These are phyloP conservation scores for Myodes glareolus DNA, from an alignment of 2,113 vertebrate species.

Conservation along the genomic window DNA sequence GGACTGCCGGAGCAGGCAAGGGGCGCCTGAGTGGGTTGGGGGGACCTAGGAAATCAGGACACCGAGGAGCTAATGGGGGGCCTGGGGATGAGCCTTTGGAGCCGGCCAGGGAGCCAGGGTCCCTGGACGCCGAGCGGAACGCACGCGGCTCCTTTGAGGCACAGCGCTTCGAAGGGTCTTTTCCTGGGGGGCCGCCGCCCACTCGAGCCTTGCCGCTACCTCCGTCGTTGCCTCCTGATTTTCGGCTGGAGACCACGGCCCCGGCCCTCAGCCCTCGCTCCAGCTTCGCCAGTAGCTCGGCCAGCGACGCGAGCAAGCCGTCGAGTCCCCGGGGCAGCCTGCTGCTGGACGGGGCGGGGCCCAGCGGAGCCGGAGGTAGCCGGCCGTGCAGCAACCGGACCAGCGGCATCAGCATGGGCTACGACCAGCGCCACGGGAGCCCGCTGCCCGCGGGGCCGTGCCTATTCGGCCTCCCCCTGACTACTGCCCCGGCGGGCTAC, in stretches of 20 bases:
- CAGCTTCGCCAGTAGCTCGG: conserved; percentile 91
- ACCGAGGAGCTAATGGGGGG: conserved; percentile 79
- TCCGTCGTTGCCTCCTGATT: conserved; percentile 81
- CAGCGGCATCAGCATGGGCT: conserved; percentile 93
- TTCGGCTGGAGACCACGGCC: conserved; percentile 80
- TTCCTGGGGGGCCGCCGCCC: conserved; percentile 81
- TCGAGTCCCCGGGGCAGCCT: conserved; percentile 83
- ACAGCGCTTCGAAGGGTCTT: conserved; percentile 78
- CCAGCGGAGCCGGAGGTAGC: conserved; percentile 75
- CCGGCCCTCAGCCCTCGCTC: conserved; percentile 88
- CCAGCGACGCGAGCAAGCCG: conserved; percentile 90
- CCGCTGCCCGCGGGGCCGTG: conserved; percentile 85
- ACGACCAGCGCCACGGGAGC: conserved; percentile 86
- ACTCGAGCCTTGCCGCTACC: conserved; percentile 89
- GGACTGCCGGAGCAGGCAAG: conserved; percentile 75
- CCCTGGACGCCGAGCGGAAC: conserved; percentile 76
- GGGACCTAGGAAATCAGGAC: conserved; percentile 77
- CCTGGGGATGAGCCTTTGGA: conserved; percentile 78
- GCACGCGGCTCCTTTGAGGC: conserved; percentile 79
- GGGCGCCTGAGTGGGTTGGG: conserved; percentile 82
- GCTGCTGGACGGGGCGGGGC: conserved; percentile 83
- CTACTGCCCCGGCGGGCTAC: conserved; percentile 70
- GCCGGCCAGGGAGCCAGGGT: conserved; percentile 85
- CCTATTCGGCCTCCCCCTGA: conserved; percentile 80
- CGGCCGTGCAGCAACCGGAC: conserved; percentile 92